Percentiles rank a stretch among this genome's conserved stretches.
These are phyloP conservation scores for Tetrao urogallus DNA, from an alignment of 2,113 vertebrate genomes.

Conservation along the genomic window DNA sequence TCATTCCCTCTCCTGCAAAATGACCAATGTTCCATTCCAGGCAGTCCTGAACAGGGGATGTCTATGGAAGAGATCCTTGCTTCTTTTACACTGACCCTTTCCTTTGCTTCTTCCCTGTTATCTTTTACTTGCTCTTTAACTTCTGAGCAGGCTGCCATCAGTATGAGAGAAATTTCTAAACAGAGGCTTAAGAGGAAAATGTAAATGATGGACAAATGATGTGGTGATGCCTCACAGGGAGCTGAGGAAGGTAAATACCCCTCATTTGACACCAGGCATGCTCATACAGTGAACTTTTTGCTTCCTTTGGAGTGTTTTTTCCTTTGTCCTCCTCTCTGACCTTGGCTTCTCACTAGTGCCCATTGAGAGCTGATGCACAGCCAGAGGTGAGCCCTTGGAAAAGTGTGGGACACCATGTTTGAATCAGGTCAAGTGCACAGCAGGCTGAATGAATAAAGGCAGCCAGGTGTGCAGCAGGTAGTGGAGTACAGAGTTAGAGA, in stretches of 20 bases:
- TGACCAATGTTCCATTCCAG: background rate
- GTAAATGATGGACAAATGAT: background rate
- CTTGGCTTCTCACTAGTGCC: background rate
- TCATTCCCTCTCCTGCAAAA: background rate
- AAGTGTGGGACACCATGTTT: background rate
- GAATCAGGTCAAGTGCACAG: background rate
- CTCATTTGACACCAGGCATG: background rate
- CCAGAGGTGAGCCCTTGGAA: background rate
- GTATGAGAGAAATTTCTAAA: background rate
- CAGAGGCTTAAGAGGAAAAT: background rate
- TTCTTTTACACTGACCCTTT: background rate
- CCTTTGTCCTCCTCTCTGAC: background rate
- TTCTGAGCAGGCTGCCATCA: background rate
- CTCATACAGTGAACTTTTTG: background rate
- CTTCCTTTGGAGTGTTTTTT: background rate
- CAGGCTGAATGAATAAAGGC: background rate
- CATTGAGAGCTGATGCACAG: accelerated
- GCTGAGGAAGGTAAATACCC: background rate
- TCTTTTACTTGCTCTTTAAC: background rate
- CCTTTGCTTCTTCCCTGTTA: background rate
- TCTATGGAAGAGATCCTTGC: background rate
- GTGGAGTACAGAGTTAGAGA: background rate
- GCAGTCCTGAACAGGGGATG: background rate
- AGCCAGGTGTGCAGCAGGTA: background rate
- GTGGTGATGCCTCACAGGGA: background rate